These are phyloP conservation scores for Melanotaenia parkinsoni DNA, from an alignment of 2,797 vertebrate species.

Conservation along the genomic window DNA sequence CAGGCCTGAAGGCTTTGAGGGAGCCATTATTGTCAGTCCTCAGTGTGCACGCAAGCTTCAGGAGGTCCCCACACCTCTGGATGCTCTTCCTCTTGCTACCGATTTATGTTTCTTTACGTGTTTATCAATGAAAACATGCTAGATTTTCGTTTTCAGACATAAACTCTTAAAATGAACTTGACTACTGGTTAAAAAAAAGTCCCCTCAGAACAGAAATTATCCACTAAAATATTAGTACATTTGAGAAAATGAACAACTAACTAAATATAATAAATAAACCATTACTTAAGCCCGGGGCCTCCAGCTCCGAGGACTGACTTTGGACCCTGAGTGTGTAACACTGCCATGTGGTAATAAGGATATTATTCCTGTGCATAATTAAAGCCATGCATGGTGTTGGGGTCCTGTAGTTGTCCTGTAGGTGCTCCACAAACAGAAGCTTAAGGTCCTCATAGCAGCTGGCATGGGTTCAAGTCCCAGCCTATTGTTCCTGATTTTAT, in stretches of 20 bases:
- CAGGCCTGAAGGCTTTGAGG: constrained; percentile 66
- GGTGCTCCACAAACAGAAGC: no score
- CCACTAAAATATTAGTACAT: not conserved
- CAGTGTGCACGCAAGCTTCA: constrained; percentile 63
- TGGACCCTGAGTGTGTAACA: no score
- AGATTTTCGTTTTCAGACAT: not conserved
- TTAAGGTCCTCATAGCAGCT: no score
- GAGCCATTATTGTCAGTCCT: constrained; percentile 68
- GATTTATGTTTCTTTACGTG: constrained; percentile 18
- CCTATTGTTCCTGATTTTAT: no score
- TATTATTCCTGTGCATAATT: no score
- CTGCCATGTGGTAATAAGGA: no score
- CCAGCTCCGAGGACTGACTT: no score
- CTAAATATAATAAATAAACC: not conserved
- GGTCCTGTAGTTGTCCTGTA: no score
- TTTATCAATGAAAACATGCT: not conserved
- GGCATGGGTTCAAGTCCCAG: no score
- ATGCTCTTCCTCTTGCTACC: constrained; percentile 29
- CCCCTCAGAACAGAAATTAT: not conserved
- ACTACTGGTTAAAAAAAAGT: not conserved
- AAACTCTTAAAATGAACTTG: no score
- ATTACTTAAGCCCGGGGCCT: no score
- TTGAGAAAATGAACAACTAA: not conserved
- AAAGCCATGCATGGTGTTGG: no score
- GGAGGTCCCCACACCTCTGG: constrained; percentile 37